Base-by-base conservation (phyloP, 2,797 vertebrate genomes). In the Carapus acus region DNA sequence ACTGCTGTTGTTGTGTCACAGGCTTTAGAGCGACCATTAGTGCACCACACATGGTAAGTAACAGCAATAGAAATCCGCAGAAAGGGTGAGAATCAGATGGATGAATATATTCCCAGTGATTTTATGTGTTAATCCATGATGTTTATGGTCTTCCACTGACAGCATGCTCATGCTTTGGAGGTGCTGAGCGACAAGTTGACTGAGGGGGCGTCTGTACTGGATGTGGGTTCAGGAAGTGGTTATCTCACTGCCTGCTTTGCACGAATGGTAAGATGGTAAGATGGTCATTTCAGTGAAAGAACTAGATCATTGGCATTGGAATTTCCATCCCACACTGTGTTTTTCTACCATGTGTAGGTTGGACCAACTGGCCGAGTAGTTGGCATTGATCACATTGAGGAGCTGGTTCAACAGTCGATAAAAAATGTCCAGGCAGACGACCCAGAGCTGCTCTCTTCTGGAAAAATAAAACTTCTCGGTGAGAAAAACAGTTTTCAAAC, bases 1-100 rank as follows among this genome's bases (percentile, higher is more conserved):
- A 27, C 24, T 27, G 24, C 9, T 27, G 24, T 27, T 27, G 4
- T 69, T 43, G 77, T 44, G 34, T 80, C 64, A 42, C 71, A 96
- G 93, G 93, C 4, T 95, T 88, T 85, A 90, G 88, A 74, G 93
- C 93, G n/a, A 96, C 93, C 4, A 95, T 96, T 83, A 95, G 93
- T 20, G 93, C 93, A 16, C 93, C 93, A 0, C 93, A 95, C 62
- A 94, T 96, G 93, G 93, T 95, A 83, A 90, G 91, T 57, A 24
- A 62, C 12, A 37, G 11, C 55, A 37, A 17, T 19, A 37, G n/a
- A 36, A 13, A 13, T 4, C 14, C 0, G 7, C 17, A 0, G 16
- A 20, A 19, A 31, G 19, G 6, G 17, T 9, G 31, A 11, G 31
- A 33, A 27, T 9, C 24, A n/a, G n/a, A n/a, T n/a, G n/a, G n/a